Percentiles rank a stretch among this genome's conserved stretches.
Evolutionary conservation across 2,797 vertebrate genomes (phyloP).

Genomic region (Enteromius anoplus): DNA sequence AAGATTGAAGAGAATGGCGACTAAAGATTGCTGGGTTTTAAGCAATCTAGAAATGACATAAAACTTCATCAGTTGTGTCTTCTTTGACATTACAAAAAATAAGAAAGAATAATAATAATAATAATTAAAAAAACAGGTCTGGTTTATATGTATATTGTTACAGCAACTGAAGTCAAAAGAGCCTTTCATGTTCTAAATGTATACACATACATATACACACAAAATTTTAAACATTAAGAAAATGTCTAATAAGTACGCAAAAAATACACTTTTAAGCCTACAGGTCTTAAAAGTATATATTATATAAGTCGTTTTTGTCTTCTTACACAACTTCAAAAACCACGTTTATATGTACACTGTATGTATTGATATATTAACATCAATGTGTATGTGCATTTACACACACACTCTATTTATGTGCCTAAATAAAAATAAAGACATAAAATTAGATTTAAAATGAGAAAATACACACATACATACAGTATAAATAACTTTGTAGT

Average conservation of each 20-base stretch:
- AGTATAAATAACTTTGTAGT: no score
- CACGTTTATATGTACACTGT: not conserved
- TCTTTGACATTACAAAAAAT: not conserved
- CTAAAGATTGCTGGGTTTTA: not conserved
- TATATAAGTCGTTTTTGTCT: not conserved
- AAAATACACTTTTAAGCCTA: not conserved
- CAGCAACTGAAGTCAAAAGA: not conserved
- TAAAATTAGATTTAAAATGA: not conserved
- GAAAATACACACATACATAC: not conserved
- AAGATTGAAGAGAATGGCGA: slow-evolving; percentile 3
- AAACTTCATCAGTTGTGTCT: not conserved
- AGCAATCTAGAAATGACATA: not conserved
- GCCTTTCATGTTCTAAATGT: not conserved
- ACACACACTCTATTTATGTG: not conserved
- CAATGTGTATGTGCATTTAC: not conserved
- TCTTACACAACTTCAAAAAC: not conserved
- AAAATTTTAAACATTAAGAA: not conserved
- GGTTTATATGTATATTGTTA: not conserved
- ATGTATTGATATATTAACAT: not conserved
- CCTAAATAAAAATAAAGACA: not conserved
- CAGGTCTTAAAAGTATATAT: not conserved
- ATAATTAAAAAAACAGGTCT: not conserved
- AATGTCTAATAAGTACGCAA: not conserved
- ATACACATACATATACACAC: not conserved
- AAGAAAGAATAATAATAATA: not conserved